phyloP scores from a whole-genome alignment of 2,797 vertebrate species.

The Gouania willdenowi region DNA sequence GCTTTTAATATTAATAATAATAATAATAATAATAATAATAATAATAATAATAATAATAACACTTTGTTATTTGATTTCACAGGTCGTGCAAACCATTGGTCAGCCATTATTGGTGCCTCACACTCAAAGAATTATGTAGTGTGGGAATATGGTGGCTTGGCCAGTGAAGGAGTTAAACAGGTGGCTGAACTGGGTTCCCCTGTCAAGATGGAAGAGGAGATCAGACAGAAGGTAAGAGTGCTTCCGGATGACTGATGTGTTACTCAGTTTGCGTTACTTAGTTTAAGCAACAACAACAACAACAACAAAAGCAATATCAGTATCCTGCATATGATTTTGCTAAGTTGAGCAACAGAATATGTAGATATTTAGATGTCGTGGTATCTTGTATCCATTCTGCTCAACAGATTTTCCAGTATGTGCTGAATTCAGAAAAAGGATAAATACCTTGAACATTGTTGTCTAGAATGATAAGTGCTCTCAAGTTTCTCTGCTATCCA shows the following conservation, averaged over 20 bases:
- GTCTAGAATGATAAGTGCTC: constrained; percentile 35
- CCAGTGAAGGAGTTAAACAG: constrained; percentile 93
- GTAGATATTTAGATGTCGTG: too few relatives aligned
- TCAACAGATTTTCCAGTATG: constrained; percentile 6
- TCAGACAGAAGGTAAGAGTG: constrained; percentile 88
- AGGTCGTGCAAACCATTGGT: constrained; percentile 98
- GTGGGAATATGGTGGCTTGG: constrained; percentile 92
- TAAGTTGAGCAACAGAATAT: too few relatives aligned
- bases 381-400: too few relatives aligned
- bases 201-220: constrained; percentile 98
- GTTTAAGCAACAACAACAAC: too few relatives aligned
- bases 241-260: neutral
- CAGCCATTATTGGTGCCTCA: constrained; percentile 92
- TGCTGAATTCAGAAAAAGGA: constrained; percentile 14
- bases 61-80: constrained; percentile 21
- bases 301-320: too few relatives aligned
- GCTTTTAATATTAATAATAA: too few relatives aligned
- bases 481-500: constrained; percentile 28
- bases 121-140: constrained; percentile 94
- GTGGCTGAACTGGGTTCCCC: constrained; percentile 94
- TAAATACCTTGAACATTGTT: constrained; percentile 35
- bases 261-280: too few relatives aligned
- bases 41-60: too few relatives aligned
- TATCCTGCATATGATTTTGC: too few relatives aligned
- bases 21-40: too few relatives aligned